phyloP scores from a whole-genome alignment of 2,113 vertebrate genomes.

The Silurus meridionalis region DNA sequence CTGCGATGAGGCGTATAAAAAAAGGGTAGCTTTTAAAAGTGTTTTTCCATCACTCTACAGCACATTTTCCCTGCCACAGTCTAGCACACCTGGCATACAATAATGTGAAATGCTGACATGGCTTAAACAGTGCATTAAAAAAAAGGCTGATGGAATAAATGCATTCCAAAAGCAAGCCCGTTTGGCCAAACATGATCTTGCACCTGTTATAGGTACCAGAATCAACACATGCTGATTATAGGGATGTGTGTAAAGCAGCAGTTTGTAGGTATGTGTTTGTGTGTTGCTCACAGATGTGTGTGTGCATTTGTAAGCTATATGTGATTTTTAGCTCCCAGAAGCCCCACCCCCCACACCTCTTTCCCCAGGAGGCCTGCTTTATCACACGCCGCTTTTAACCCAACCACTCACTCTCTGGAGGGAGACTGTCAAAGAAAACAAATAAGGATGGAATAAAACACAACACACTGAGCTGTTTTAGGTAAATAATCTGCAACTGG shows the following conservation, averaged over 20 bases:
- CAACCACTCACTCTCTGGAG: slow-evolving; percentile 16
- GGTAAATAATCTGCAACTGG: background rate
- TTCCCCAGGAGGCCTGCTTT: slow-evolving; percentile 13
- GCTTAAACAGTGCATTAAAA: slow-evolving; percentile 33
- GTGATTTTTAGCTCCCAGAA: slow-evolving; percentile 3
- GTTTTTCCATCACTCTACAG: slow-evolving; percentile 2
- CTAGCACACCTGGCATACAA: slow-evolving; percentile 26
- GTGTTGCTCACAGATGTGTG: slow-evolving; percentile 9
- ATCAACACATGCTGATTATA: slow-evolving; percentile 44
- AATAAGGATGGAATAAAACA: slow-evolving; percentile 1
- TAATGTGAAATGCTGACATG: slow-evolving; percentile 23
- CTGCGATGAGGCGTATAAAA: slow-evolving; percentile 15
- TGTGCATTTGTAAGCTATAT: background rate
- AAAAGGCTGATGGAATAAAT: slow-evolving; percentile 31
- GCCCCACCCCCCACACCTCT: slow-evolving; percentile 1
- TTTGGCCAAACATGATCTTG: slow-evolving; percentile 34
- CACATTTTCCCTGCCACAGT: slow-evolving; percentile 18
- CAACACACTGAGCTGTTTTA: background rate
- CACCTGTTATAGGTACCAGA: slow-evolving; percentile 22
- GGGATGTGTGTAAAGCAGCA: background rate
- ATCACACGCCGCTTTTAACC: background rate
- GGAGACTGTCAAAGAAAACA: background rate
- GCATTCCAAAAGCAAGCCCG: background rate
- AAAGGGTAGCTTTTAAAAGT: slow-evolving; percentile 8
- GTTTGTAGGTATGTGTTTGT: background rate